Evolutionary conservation across 2,888 invertebrate species (phyloP), one percentile per base, ranked within the genome.

Genomic region (Rhyacophila evoluta): DNA sequence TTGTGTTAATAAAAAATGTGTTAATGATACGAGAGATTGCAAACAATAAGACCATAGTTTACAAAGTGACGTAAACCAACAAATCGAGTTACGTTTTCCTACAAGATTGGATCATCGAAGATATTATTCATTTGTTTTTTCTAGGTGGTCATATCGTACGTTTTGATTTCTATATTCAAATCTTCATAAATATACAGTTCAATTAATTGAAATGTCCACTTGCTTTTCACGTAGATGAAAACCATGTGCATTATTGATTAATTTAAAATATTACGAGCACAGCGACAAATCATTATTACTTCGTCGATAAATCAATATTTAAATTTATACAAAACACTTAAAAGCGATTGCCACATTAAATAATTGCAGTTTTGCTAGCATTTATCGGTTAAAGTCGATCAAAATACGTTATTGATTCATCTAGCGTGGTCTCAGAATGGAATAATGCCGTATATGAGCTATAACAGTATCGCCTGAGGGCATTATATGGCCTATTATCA

Each of bases 321-420:
- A 55, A 25, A 55, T 25, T 55, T 55, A 55, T 55, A 55, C 55
- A 55, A 55, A 55, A 25, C 55, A 55, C 55, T 55, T 55, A 8
- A 19, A 55, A 55, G 15, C 25, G 55, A 55, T 55, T 55, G 25
- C 55, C 25, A 15, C 55, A 55, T 55, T 55, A 55, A 55, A 55
- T 55, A 55, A 55, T 69, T 29, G 69, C 12, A 19, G 33, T 69
- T 69, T 69, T 68, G 68, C 39, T 19, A 28, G 19, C 33, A 25
- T 15, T 75, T 75, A 75, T 75, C 75, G 25, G 12, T 39, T 12
- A 37, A 55, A 19, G 39, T 38, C 27, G 38, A 74, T 74, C 74
- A 28, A 39, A 55, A n/a, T 70, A 36, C 33, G 39, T 36, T 75
- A 75, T 75, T 75, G 75, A 75, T 75, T 75, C 75, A 68, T 69